A percentile compares a stretch with the other conserved stretches of the same genome.
These are phyloP conservation scores for Conus betulinus DNA, from an alignment of 1,140 invertebrate genomes.

Conservation along the genomic window DNA sequence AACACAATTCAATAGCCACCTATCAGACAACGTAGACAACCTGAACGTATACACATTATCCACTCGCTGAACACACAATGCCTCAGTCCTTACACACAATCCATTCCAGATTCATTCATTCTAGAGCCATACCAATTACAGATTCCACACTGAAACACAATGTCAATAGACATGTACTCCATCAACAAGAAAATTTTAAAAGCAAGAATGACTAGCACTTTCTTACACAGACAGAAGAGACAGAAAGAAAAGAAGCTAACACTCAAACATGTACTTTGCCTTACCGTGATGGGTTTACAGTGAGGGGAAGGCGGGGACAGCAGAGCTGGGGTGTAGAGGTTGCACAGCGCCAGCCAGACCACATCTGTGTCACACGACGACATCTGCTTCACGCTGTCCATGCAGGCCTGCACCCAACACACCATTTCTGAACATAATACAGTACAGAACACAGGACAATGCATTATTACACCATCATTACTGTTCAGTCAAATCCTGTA, in stretches of 20 bases:
- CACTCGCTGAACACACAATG: too few species aligned
- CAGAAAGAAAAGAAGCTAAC: background rate
- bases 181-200: background rate
- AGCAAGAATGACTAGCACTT: too few species aligned
- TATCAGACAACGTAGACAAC: too few species aligned
- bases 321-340: slow-evolving; percentile 45
- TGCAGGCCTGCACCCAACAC: slow-evolving; percentile 43
- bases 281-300: slow-evolving; percentile 14
- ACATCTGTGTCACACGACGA: slow-evolving; percentile 48
- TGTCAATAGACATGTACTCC: background rate
- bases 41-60: too few species aligned
- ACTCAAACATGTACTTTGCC: background rate
- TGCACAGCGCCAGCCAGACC: slow-evolving; percentile 56
- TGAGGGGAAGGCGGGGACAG: slow-evolving; percentile 43
- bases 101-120: too few species aligned
- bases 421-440: too few species aligned
- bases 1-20: too few species aligned
- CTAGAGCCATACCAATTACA: background rate
- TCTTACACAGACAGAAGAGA: background rate
- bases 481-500: too few species aligned
- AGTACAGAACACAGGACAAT: too few species aligned
- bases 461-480: too few species aligned
- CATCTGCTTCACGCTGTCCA: slow-evolving; percentile 49
- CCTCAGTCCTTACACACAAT: too few species aligned
- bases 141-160: background rate